Conservation (phyloP, 1,140 invertebrate genomes). For the Drosophila virilis region DNA sequence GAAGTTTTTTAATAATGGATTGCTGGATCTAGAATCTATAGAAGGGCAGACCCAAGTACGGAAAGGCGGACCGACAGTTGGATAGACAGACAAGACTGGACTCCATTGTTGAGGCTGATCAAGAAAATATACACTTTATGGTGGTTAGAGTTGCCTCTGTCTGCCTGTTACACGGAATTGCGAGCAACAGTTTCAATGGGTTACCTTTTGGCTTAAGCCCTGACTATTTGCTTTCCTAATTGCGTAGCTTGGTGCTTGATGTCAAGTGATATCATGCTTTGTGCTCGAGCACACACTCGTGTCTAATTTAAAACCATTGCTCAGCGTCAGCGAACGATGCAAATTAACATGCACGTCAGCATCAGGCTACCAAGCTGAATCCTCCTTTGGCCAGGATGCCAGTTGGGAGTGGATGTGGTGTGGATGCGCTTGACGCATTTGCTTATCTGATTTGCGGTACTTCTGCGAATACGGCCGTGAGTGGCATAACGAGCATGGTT, state of each 20-base stretch:
- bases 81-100: too few species aligned
- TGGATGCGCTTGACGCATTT: conserved; percentile 53
- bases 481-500: conserved; percentile 9
- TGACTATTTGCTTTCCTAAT: neutral
- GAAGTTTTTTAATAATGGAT: too few species aligned
- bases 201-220: too few species aligned
- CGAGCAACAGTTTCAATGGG: too few species aligned
- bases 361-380: conserved; percentile 1
- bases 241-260: neutral
- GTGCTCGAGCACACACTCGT: neutral
- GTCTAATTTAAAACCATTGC: neutral
- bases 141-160: too few species aligned
- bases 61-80: too few species aligned
- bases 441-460: conserved; percentile 59
- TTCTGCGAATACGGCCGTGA: conserved; percentile 12
- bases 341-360: conserved; percentile 49
- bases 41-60: too few species aligned
- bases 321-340: conserved; percentile 15
- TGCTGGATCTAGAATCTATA: too few species aligned
- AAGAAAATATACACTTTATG: too few species aligned
- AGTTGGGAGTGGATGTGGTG: conserved; percentile 11
- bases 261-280: neutral
- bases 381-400: neutral
- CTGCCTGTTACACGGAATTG: too few species aligned
- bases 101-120: too few species aligned